Evolutionary conservation across 2,797 vertebrate genomes (phyloP), one percentile per base, ranked within the genome.

Genomic region (Hirundo rustica): DNA sequence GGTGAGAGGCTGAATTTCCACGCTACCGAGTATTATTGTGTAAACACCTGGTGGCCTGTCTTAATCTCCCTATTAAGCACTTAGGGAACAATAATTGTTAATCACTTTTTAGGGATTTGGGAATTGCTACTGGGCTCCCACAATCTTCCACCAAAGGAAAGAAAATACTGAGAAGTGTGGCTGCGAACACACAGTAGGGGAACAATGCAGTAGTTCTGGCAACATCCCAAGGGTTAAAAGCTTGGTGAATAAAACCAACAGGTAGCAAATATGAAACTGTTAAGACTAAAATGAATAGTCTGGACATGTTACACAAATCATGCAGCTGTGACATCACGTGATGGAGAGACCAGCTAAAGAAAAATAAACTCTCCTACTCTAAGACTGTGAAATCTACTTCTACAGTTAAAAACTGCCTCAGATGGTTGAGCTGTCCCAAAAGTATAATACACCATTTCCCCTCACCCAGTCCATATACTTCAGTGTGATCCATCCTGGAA

Each of bases 41-140:
- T 50, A 85, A 93, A 93, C 74, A 95, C 80, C 92, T 94, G 85
- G 64, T 87, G 94, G 71, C 72, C 74, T 77, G 57, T 68, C 71
- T 84, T 86, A 94, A 90, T 88, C 86, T 92, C 42, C 73, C 48
- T 82, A 70, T 86, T 93, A 96, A 88, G 85, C 71, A 58, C 45
- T 90, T 88, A 70, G 34, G 55, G 67, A 82, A 89, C 55, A 95
- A 45, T 91, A 89, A 95, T 9, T 32, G 34, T 80, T 93, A 92
- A 96, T 90, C 45, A 82, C 60, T 76, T 94, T 90, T 79, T 36
- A 89, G 88, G 61, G 79, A 88, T 64, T 90, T 94, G 83, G 74
- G 64, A 89, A 70, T 88, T 88, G 55, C 50, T 74, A 57, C 34
- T 29, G 44, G n/a, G 15, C 48, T 88, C 30, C 76, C 22, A 88